phyloP scores from a whole-genome alignment of 2,797 vertebrate genomes.

The Austrolebias charrua region DNA sequence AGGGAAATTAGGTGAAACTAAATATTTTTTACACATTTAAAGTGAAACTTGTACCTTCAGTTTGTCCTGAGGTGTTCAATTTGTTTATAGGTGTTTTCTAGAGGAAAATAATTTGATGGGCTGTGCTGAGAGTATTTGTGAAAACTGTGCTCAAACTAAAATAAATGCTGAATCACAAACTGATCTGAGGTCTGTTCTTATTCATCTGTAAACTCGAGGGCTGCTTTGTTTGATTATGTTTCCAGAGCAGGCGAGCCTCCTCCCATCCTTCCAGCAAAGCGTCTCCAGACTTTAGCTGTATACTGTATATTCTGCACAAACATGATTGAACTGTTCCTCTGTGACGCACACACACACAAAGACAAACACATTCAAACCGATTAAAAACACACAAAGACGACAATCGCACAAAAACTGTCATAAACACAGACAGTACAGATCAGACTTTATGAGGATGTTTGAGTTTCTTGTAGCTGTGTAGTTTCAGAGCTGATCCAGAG shows the following conservation, averaged over 20 bases:
- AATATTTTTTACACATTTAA: background rate
- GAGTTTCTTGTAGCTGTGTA: constrained; percentile 34
- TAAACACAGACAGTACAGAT: constrained; percentile 13
- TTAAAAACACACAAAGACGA: constrained; percentile 2
- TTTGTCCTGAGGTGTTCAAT: background rate
- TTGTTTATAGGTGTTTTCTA: background rate
- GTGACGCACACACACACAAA: constrained; percentile 13
- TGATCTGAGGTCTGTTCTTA: background rate
- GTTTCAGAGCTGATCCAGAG: constrained; percentile 16
- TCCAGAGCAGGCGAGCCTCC: too few relatives aligned
- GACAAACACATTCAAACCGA: constrained; percentile 20
- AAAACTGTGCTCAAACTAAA: background rate
- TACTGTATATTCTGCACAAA: background rate
- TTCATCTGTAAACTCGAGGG: background rate
- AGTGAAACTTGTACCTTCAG: background rate
- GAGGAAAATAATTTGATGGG: background rate
- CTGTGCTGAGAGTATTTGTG: background rate
- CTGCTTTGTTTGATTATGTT: background rate
- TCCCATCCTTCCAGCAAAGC: background rate
- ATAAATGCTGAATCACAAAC: too few relatives aligned
- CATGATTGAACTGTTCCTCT: constrained; percentile 3
- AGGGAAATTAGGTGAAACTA: background rate
- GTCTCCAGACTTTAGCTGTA: constrained; percentile 1
- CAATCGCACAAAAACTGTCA: constrained; percentile 25
- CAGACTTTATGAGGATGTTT: constrained; percentile 34